These are phyloP conservation scores for Halisarca cf. caerulea DNA, from an alignment of 37 sponge, comb jelly and placozoan species.

Conservation along the genomic window DNA sequence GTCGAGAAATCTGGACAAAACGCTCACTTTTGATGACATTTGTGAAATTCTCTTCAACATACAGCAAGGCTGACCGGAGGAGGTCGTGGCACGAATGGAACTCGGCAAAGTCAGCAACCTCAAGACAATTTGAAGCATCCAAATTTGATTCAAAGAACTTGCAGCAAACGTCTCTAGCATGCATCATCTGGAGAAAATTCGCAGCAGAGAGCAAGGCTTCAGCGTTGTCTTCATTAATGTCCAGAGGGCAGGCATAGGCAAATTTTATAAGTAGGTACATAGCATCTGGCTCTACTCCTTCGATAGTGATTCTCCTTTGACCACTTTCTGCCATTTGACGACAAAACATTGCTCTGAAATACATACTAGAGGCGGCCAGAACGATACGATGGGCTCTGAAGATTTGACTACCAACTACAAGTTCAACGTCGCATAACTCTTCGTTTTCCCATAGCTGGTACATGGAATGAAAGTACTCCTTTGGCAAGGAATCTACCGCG, in stretches of 20 bases:
- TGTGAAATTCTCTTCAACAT: constrained; percentile 56
- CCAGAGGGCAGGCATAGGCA: constrained; percentile 76
- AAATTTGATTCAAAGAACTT: constrained; percentile 75
- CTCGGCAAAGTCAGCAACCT: constrained; percentile 87
- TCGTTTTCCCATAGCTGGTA: constrained; percentile 78
- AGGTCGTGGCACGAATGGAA: constrained; percentile 78
- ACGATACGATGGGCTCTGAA: constrained; percentile 83
- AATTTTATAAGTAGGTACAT: constrained; percentile 75
- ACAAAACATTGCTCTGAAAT: constrained; percentile 86
- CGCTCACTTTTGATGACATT: constrained; percentile 70
- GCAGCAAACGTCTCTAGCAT: constrained; percentile 72
- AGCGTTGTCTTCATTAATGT: constrained; percentile 81
- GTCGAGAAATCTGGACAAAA: constrained; percentile 59
- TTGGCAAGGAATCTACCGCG: constrained; percentile 67
- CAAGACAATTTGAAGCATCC: constrained; percentile 72
- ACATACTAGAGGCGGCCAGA: constrained; percentile 83
- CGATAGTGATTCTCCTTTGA: constrained; percentile 70
- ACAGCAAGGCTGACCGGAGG: constrained; percentile 56
- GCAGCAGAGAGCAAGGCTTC: constrained; percentile 75
- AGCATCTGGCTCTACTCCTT: constrained; percentile 79
- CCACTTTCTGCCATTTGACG: constrained; percentile 90
- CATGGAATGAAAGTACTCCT: constrained; percentile 79
- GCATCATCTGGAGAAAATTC: constrained; percentile 82
- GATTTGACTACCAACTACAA: constrained; percentile 59
- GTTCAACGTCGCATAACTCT: constrained; percentile 82